Conservation (phyloP, 2,797 vertebrate species). For the Paramormyrops hopkinsi region DNA sequence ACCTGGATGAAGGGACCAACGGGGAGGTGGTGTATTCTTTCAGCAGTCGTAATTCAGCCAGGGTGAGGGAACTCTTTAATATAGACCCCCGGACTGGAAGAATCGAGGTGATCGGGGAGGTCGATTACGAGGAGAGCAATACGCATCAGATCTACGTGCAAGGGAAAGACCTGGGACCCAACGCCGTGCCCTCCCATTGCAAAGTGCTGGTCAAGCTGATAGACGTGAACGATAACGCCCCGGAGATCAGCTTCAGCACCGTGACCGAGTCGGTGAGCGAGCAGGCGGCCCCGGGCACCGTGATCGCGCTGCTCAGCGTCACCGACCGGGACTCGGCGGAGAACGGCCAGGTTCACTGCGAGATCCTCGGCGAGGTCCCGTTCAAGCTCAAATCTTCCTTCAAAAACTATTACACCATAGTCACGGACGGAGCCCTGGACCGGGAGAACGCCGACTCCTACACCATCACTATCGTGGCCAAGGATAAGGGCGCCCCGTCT, state of each 20-base stretch:
- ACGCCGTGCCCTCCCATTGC: conserved; percentile 94
- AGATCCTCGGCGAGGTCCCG: conserved; percentile 85
- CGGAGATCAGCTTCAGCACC: conserved; percentile 94
- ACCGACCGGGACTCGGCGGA: conserved; percentile 89
- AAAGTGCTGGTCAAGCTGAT: conserved; percentile 88
- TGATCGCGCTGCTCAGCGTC: conserved; percentile 95
- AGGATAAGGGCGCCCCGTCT: conserved; percentile 78
- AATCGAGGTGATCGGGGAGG: conserved; percentile 83
- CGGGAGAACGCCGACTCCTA: conserved; percentile 82
- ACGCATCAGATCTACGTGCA: conserved; percentile 93
- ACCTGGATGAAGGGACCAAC: conserved; percentile 90
- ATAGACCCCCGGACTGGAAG: conserved; percentile 82
- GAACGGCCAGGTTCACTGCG: conserved; percentile 88
- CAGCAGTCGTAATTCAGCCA: conserved; percentile 83
- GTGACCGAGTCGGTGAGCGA: conserved; percentile 94
- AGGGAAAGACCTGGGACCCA: conserved; percentile 91
- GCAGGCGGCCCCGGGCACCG: conserved; percentile 84
- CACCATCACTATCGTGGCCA: conserved; percentile 87
- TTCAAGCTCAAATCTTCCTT: conserved; percentile 93
- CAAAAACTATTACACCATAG: conserved; percentile 93
- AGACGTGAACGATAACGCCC: conserved; percentile 92
- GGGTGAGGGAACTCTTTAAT: conserved; percentile 84
- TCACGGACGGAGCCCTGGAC: conserved; percentile 86
- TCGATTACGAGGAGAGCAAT: conserved; percentile 91
- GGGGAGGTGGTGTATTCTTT: conserved; percentile 94